These are phyloP conservation scores for Pitangus sulphuratus DNA, from an alignment of 2,797 vertebrate genomes.

Conservation along the genomic window DNA sequence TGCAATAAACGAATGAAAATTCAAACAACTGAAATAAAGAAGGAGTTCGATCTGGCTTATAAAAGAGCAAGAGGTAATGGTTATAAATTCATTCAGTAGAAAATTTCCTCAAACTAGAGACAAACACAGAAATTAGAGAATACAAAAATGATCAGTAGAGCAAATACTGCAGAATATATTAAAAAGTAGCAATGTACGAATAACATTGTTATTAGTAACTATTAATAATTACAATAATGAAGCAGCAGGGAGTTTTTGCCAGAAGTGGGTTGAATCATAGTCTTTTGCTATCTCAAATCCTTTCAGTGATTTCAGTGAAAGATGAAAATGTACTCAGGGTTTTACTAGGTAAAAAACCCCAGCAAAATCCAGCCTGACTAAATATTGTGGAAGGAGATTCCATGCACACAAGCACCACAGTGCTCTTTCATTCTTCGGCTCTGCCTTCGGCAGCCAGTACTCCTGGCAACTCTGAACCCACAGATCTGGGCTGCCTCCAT, in stretches of 20 bases:
- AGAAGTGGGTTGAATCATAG: rapidly evolving
- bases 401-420: not conserved
- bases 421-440: rapidly evolving
- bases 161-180: not conserved
- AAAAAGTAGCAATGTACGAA: not conserved
- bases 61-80: not conserved
- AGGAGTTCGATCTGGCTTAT: not conserved
- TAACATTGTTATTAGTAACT: not conserved
- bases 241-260: not conserved
- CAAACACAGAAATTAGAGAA: not conserved
- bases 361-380: not conserved
- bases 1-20: not conserved
- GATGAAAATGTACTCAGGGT: not conserved
- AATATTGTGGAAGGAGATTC: not conserved
- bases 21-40: not conserved
- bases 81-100: not conserved
- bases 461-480: not conserved
- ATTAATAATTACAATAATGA: not conserved
- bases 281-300: not conserved
- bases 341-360: not conserved
- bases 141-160: not conserved
- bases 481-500: not conserved
- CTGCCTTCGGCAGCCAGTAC: not conserved
- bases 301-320: not conserved
- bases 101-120: not conserved